Evolutionary conservation across 2,888 invertebrate species (phyloP), one percentile per base, ranked within the genome.

Genomic region (Drosophila quinaria): DNA sequence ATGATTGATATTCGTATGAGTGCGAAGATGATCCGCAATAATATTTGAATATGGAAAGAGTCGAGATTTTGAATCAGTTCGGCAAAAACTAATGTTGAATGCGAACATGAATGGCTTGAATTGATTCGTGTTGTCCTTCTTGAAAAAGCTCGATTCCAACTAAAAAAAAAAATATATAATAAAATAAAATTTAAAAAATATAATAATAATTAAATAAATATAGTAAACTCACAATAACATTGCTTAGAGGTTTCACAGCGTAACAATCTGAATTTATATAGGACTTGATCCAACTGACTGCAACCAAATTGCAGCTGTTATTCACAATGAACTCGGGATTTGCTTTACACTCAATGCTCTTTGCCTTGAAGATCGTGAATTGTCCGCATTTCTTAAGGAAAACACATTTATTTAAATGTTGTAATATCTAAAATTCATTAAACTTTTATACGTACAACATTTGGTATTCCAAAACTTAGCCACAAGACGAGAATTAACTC

Each of bases 1-100:
- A 10, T 80, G 77, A 49, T 78, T 78, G 0, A 78, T n/a, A 35
- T 78, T 78, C 0, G 78, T 51, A 9, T 70, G 62, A 1, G 31
- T 42, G 4, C 52, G 41, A 10, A 69, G 11, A 0, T 54, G 47
- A 0, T n/a, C 3, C 3, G 64, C 4, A 11, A 69, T 22, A 1
- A 37, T 0, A 0, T 31, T 4, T 22, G 15, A 47, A 0, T 19
- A 69, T 0, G 77, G 55, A 15, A 69, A 13, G 3, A 56, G 17
- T 0, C 29, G 10, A 41, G 25, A 49, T 15, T 25, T 65, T 1
- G 22, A 1, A 22, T 54, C 42, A 11, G 33, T 1, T 4, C 44
- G 37, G 19, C 78, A 78, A 2, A 76, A 1, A 22, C 63, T 72
- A 5, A 72, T 1, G 0, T 35, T 9, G 13, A 76, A 55, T 29